phyloP scores from a whole-genome alignment of 2,797 vertebrate genomes.

The Malacoctenus gilli region DNA sequence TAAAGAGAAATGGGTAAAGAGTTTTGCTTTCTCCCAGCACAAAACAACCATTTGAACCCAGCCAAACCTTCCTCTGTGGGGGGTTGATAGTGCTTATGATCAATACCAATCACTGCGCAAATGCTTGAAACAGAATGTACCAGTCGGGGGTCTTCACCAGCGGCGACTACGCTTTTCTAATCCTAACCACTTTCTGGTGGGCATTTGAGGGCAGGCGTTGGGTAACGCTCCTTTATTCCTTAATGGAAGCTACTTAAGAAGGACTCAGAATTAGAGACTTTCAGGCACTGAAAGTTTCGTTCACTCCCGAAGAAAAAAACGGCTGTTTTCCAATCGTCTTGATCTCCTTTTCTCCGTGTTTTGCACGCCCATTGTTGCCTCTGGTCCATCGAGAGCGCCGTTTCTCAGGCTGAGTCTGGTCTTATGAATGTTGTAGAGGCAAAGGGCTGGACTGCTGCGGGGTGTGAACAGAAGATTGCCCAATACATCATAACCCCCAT shows the following conservation, averaged over 20 bases:
- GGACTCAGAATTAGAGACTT: background rate
- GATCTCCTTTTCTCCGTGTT: background rate
- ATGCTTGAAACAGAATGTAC: conserved; percentile 22
- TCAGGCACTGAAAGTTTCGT: conserved; percentile 12
- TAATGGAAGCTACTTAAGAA: background rate
- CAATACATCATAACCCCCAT: conserved; percentile 70
- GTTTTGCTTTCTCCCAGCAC: conserved; percentile 15
- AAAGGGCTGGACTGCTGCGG: conserved; percentile 45
- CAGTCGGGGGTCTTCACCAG: conserved; percentile 13
- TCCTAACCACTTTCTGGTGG: conserved; percentile 11
- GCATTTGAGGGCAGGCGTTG: background rate
- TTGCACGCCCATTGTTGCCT: conserved; percentile 8
- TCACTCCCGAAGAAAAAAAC: background rate
- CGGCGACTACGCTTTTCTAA: conserved; percentile 13
- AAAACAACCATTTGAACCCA: conserved; percentile 10
- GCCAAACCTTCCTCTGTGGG: conserved; percentile 14
- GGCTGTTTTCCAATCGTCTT: conserved; percentile 6
- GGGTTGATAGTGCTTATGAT: conserved; percentile 39
- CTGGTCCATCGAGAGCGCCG: background rate
- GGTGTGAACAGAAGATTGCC: conserved; percentile 61
- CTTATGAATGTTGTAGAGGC: conserved; percentile 33
- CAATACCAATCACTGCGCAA: conserved; percentile 42
- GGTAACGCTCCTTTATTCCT: conserved; percentile 2
- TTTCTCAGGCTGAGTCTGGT: conserved; percentile 20
- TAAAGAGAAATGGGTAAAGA: conserved; percentile 15